Conservation (phyloP, 2,113 vertebrate genomes). For the Rostratula benghalensis region DNA sequence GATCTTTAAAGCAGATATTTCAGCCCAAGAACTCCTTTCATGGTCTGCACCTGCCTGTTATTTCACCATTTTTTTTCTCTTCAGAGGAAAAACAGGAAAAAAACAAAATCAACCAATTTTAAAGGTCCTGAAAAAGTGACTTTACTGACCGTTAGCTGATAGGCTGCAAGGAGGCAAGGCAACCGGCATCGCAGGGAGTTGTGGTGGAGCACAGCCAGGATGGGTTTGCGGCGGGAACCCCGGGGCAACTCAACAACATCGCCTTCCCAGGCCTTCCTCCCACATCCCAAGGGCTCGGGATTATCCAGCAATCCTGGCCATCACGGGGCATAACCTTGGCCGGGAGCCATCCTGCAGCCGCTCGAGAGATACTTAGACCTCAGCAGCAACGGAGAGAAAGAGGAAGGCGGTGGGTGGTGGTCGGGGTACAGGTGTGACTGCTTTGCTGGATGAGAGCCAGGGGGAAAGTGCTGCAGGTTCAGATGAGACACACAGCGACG, state of each 20-base stretch:
- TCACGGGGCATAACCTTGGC: background rate
- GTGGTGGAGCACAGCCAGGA: background rate
- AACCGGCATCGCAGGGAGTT: background rate
- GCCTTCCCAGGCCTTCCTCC: background rate
- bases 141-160: background rate
- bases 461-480: background rate
- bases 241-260: conserved; percentile 1
- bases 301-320: conserved; percentile 13
- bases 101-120: background rate
- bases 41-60: background rate
- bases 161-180: background rate
- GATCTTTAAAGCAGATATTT: background rate
- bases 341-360: conserved; percentile 10
- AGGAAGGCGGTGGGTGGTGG: background rate
- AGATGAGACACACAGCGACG: background rate
- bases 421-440: background rate
- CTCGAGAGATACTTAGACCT: conserved; percentile 11
- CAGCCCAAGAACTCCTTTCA: background rate
- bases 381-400: background rate
- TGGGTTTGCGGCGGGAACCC: background rate
- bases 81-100: background rate
- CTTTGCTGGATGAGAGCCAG: background rate
- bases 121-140: background rate
- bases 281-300: background rate
- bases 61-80: background rate